A percentile compares a stretch with the other conserved stretches of the same genome.
These are phyloP conservation scores for Hapalemur alaotrensis DNA, from an alignment of 2,797 vertebrate species.

Conservation along the genomic window DNA sequence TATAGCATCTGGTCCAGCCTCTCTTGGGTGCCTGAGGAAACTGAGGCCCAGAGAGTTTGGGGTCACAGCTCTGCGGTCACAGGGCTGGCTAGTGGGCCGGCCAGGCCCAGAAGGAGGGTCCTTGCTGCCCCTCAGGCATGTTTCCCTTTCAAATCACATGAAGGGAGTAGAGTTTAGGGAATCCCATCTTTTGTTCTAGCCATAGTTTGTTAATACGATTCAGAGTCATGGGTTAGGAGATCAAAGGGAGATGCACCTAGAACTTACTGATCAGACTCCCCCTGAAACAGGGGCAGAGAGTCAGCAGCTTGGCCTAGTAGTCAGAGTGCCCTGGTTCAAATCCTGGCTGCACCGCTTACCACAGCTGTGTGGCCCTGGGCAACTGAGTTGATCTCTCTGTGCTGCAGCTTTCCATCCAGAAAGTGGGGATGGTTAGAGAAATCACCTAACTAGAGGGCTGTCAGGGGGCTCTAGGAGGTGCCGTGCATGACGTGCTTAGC, in stretches of 20 bases:
- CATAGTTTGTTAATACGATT: not conserved
- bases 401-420: not conserved
- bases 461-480: not conserved
- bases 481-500: not conserved
- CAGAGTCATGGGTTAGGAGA: not conserved
- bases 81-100: not conserved
- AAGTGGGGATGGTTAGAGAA: not conserved
- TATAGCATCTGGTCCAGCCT: not conserved
- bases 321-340: too few relatives aligned
- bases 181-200: not conserved
- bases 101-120: not conserved
- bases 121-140: not conserved
- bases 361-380: not conserved
- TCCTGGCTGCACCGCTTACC: not conserved
- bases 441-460: not conserved
- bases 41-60: not conserved
- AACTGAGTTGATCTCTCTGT: not conserved
- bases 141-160: not conserved
- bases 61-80: not conserved
- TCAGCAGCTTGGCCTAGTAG: not conserved
- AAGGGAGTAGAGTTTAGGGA: not conserved
- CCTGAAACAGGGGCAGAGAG: not conserved
- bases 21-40: not conserved
- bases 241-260: not conserved
- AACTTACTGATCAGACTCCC: not conserved